Evolutionary conservation across 2,888 invertebrate genomes (phyloP).

Genomic region (Dicycla oo): DNA sequence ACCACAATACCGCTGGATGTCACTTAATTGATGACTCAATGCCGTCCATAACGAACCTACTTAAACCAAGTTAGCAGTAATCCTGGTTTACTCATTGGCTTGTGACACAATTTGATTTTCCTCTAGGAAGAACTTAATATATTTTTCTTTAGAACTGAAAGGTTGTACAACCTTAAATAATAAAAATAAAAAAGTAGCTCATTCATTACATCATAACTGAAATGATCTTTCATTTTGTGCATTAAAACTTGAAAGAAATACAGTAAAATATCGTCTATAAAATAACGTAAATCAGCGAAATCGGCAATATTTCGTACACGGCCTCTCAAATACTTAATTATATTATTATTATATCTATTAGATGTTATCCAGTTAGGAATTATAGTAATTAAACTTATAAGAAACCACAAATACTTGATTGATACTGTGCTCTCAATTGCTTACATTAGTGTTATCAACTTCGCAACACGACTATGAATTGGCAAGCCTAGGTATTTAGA

Average conservation of each 20-base stretch:
- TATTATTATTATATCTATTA: background rate
- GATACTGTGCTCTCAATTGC: conserved; percentile 20
- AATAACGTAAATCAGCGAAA: too few relatives aligned
- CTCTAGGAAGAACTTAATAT: background rate
- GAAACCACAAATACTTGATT: background rate
- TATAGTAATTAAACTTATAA: background rate
- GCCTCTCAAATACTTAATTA: background rate
- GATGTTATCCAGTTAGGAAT: background rate
- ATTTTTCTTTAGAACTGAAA: background rate
- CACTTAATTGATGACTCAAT: conserved; percentile 38
- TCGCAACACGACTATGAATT: conserved; percentile 6
- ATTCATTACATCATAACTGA: too few relatives aligned
- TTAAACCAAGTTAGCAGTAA: conserved; percentile 32
- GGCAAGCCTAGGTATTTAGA: conserved; percentile 7
- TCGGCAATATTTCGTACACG: too few relatives aligned
- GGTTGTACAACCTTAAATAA: background rate
- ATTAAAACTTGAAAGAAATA: too few relatives aligned
- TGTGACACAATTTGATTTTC: conserved; percentile 4
- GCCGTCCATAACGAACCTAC: conserved; percentile 17
- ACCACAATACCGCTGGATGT: conserved; percentile 38
- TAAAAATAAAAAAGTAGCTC: too few relatives aligned
- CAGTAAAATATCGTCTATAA: too few relatives aligned
- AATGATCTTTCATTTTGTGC: too few relatives aligned
- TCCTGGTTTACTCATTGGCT: conserved; percentile 10
- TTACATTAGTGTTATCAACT: conserved; percentile 15